Evolutionary conservation across 2,113 vertebrate species (phyloP).

Genomic region (Prionailurus viverrinus): DNA sequence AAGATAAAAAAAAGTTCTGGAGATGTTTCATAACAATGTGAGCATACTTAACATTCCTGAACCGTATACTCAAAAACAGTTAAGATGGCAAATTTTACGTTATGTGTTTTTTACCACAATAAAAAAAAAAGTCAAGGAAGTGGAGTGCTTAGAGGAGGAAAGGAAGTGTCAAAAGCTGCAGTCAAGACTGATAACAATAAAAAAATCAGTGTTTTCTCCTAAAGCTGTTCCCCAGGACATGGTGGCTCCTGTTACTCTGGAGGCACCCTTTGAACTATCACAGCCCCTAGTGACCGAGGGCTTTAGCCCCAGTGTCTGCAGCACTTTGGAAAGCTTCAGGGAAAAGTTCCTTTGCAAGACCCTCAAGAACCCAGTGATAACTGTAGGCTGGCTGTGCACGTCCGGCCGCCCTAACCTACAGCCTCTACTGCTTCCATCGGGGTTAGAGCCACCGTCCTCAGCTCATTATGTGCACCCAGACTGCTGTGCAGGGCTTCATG

Average conservation of each 20-base stretch:
- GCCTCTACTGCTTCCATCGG: conserved; percentile 93
- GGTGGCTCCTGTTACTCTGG: not conserved
- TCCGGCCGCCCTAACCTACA: conserved; percentile 89
- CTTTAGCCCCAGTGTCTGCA: conserved; percentile 80
- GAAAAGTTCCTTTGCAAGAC: conserved; percentile 93
- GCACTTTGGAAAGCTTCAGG: conserved; percentile 87
- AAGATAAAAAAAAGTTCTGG: not conserved
- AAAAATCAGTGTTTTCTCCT: not conserved
- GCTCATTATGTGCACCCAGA: conserved; percentile 94
- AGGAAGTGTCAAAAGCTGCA: not conserved
- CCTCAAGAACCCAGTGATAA: conserved; percentile 95
- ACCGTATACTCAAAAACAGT: not conserved
- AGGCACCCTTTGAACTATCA: conserved; percentile 84
- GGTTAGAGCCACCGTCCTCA: conserved; percentile 93
- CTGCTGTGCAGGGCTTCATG: conserved; percentile 96
- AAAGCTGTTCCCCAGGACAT: rapidly evolving
- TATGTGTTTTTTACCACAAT: not conserved
- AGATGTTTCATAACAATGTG: conserved; percentile 2
- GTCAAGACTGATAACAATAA: not conserved
- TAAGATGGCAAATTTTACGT: not conserved
- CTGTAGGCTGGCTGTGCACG: conserved; percentile 95
- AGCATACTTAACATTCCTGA: not conserved
- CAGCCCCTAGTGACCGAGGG: conserved; percentile 90
- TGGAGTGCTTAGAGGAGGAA: not conserved
- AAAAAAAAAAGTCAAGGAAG: not conserved